phyloP scores from a whole-genome alignment of 1,140 invertebrate genomes.

The Asobara japonica region DNA sequence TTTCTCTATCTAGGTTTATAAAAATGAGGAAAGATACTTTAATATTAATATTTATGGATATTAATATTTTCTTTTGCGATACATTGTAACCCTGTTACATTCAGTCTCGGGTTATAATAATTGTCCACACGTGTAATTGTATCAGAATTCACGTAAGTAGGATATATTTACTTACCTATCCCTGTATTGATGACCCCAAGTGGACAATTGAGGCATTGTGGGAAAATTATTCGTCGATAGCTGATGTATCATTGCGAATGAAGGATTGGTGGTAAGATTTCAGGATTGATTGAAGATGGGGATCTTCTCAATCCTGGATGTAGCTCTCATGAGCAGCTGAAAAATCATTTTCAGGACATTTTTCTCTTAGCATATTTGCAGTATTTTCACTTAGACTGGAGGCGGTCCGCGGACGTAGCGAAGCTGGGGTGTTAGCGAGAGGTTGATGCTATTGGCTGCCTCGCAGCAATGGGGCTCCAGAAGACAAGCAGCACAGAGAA shows the following conservation, averaged over 20 bases:
- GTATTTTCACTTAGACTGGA: slow-evolving; percentile 72
- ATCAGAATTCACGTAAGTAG: not conserved
- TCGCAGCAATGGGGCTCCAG: slow-evolving; percentile 88
- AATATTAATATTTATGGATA: not conserved
- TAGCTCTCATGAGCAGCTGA: not conserved
- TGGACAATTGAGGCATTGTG: not conserved
- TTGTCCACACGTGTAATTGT: not conserved
- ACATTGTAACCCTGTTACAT: slow-evolving; percentile 10
- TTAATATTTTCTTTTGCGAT: not conserved
- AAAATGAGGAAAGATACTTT: not conserved
- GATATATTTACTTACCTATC: not conserved
- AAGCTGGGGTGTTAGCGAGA: slow-evolving; percentile 84
- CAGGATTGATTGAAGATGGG: not conserved
- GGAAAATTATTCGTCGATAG: not conserved
- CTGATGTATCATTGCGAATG: not conserved
- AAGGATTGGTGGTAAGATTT: not conserved
- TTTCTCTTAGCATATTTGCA: not conserved
- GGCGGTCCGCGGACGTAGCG: slow-evolving; percentile 87
- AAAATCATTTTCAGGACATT: not conserved
- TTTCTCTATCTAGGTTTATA: not conserved
- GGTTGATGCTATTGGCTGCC: slow-evolving; percentile 81
- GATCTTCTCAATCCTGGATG: not conserved
- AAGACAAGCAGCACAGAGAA: slow-evolving; percentile 83
- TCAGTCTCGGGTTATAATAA: slow-evolving; percentile 22
- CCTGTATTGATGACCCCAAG: not conserved